phyloP scores from a whole-genome alignment of 2,113 vertebrate species.

The Mesembrinibis cayennensis region DNA sequence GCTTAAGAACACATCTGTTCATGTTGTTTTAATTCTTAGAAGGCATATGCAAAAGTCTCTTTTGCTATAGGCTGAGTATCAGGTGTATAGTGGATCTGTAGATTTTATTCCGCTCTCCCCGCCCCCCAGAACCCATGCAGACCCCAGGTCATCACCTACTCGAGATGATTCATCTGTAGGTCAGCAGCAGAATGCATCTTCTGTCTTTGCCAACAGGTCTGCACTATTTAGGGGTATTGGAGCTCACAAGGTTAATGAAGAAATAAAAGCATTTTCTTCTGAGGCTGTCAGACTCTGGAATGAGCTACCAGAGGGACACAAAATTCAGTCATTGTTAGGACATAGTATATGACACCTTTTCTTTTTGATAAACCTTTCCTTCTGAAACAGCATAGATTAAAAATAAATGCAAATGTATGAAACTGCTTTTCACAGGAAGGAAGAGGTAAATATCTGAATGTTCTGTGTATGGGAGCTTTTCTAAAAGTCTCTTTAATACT shows the following conservation, averaged over 20 bases:
- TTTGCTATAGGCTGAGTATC: background rate
- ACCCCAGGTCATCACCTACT: background rate
- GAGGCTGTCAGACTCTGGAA: background rate
- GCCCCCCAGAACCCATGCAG: background rate
- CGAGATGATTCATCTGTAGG: background rate
- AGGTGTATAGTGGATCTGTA: background rate
- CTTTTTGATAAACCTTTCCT: background rate
- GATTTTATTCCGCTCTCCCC: background rate
- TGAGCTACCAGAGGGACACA: background rate
- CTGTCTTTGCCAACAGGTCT: background rate
- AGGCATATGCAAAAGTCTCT: background rate
- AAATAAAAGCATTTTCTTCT: background rate
- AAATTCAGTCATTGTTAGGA: background rate
- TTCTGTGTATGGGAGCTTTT: background rate
- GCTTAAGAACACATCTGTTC: background rate
- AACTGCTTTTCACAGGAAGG: background rate
- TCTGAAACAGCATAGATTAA: background rate
- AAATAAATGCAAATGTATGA: background rate
- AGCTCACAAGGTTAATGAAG: background rate
- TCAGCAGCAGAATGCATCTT: background rate
- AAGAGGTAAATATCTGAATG: background rate
- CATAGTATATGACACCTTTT: background rate
- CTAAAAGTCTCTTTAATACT: background rate
- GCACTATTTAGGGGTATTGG: background rate
- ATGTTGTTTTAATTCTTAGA: background rate